Percentiles rank a stretch among this genome's conserved stretches.
These are phyloP conservation scores for Bolinopsis microptera DNA, from an alignment of 37 sponge, comb jelly and placozoan genomes.

Conservation along the genomic window DNA sequence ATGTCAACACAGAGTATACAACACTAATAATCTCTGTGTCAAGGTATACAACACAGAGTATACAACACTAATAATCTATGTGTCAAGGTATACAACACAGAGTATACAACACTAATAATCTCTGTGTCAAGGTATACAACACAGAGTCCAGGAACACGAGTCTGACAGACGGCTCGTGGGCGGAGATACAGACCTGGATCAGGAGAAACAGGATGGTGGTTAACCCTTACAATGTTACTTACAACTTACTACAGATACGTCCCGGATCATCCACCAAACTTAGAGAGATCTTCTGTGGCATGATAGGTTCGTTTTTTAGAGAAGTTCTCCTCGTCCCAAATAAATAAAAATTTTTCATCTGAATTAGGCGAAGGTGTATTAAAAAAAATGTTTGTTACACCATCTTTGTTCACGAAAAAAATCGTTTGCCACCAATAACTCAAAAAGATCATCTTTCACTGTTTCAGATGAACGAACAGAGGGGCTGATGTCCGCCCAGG, in stretches of 20 bases:
- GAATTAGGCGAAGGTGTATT: too few species aligned
- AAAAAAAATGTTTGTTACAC: too few species aligned
- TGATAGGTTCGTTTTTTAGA: not conserved
- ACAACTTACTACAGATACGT: constrained; percentile 32
- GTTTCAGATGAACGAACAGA: constrained; percentile 21
- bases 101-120: too few species aligned
- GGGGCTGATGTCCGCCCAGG: not conserved
- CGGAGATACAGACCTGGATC: not conserved
- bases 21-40: too few species aligned
- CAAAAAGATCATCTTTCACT: too few species aligned
- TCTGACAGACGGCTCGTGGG: not conserved
- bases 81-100: too few species aligned
- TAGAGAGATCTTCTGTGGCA: constrained; percentile 8
- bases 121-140: not conserved
- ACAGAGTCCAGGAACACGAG: not conserved
- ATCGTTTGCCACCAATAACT: too few species aligned
- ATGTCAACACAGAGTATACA: too few species aligned
- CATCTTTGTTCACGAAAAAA: too few species aligned
- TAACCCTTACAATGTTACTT: constrained; percentile 19
- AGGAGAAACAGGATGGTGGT: not conserved
- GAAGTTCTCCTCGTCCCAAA: too few species aligned
- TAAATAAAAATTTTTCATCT: too few species aligned
- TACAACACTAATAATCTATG: too few species aligned
- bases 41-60: not conserved
- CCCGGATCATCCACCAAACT: not conserved